Percentiles rank a stretch among this genome's conserved stretches.
Conservation (phyloP, 2,113 vertebrate genomes). For the Empidonax traillii region DNA sequence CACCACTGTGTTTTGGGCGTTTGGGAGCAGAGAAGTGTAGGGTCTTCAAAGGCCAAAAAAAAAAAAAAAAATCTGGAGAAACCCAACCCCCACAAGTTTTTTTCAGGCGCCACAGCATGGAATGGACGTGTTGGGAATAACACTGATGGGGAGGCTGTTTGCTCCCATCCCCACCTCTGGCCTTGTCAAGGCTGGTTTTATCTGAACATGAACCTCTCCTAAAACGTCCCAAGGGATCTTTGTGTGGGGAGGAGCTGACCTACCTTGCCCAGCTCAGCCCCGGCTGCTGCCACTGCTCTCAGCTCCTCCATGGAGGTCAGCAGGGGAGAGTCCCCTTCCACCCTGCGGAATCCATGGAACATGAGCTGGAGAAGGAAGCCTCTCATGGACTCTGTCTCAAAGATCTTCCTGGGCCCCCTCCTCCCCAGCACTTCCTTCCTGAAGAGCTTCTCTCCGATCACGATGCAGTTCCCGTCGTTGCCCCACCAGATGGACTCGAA, state of each 20-base stretch:
- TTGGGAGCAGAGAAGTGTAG: background rate
- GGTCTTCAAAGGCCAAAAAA: background rate
- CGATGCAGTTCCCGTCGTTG: background rate
- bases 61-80: background rate
- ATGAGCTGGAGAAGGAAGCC: background rate
- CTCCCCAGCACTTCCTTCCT: background rate
- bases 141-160: background rate
- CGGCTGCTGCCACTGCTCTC: background rate
- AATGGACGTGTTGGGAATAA: background rate
- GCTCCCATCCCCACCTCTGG: fast-evolving
- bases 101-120: background rate
- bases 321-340: background rate
- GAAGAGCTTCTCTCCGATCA: background rate
- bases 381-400: background rate
- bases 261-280: background rate
- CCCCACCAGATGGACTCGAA: background rate
- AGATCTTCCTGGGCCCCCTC: background rate
- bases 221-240: background rate
- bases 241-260: fast-evolving
- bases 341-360: background rate
- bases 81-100: background rate
- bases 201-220: background rate
- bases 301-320: background rate
- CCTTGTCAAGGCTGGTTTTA: background rate
- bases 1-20: background rate